Percentiles rank a stretch among this genome's conserved stretches.
Conservation (phyloP, 2,888 invertebrate genomes). For the Timema cristinae region DNA sequence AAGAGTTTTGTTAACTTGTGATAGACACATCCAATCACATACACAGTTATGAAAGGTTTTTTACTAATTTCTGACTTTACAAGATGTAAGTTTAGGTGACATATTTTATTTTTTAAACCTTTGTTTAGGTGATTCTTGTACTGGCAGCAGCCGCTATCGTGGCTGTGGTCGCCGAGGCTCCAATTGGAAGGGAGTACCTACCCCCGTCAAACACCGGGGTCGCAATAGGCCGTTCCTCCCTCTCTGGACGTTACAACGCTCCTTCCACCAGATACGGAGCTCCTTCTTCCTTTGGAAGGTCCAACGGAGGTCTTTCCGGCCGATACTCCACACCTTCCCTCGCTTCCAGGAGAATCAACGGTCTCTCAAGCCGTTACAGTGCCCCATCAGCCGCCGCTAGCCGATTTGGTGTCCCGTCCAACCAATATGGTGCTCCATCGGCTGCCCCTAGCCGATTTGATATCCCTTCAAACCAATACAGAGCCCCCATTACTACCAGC, state of each 20-base stretch:
- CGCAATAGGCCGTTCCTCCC: slow-evolving; percentile 1
- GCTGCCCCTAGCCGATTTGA: neutral
- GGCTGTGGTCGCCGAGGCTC: slow-evolving; percentile 25
- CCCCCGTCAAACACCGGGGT: slow-evolving; percentile 19
- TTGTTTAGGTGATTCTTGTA: neutral
- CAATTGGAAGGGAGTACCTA: slow-evolving; percentile 25
- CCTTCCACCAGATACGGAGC: slow-evolving; percentile 30
- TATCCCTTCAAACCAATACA: slow-evolving; percentile 11
- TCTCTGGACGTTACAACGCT: slow-evolving; percentile 16
- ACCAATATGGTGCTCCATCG: slow-evolving; percentile 25
- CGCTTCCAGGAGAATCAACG: neutral
- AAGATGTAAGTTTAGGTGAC: too few species aligned
- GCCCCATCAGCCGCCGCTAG: slow-evolving; percentile 11
- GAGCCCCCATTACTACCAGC: slow-evolving; percentile 10
- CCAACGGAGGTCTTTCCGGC: slow-evolving; percentile 13
- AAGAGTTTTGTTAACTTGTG: too few species aligned
- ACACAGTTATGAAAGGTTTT: too few species aligned
- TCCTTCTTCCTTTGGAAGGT: slow-evolving; percentile 12
- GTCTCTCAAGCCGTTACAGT: neutral
- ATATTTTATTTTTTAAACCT: too few species aligned
- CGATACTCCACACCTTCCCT: neutral
- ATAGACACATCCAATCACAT: too few species aligned
- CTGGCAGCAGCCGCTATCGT: slow-evolving; percentile 11
- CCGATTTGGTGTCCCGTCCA: slow-evolving; percentile 16
- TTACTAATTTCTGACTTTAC: too few species aligned